Conservation (phyloP, 2,888 invertebrate genomes). For the Mythimna ferrago region DNA sequence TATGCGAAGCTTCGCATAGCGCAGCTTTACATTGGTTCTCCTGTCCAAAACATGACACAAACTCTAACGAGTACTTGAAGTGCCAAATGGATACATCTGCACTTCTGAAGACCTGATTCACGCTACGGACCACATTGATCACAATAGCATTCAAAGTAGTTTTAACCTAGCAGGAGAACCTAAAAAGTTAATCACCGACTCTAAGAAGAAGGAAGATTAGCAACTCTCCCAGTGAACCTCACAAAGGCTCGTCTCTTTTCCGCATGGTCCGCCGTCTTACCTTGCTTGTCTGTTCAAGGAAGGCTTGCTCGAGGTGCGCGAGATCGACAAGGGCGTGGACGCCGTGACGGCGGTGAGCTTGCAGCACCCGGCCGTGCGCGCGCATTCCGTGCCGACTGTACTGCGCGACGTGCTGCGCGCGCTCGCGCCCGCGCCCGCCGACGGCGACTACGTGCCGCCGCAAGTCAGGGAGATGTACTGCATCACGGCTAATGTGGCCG, state of each 20-base stretch:
- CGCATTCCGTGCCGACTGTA: conserved; percentile 66
- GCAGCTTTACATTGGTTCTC: no score
- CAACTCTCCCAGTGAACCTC: background rate
- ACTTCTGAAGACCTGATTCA: no score
- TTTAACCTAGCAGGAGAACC: no score
- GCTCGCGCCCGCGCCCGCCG: conserved; percentile 80
- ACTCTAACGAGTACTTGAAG: no score
- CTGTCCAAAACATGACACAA: no score
- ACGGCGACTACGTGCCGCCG: conserved; percentile 84
- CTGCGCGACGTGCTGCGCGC: conserved; percentile 37
- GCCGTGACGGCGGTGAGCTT: conserved; percentile 93
- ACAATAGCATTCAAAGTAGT: no score
- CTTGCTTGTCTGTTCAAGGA: conserved; percentile 79
- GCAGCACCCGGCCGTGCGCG: conserved; percentile 90
- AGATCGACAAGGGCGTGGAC: conserved; percentile 95
- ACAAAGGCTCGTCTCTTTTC: background rate
- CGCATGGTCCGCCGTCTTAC: conserved; percentile 3
- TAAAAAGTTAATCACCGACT: no score
- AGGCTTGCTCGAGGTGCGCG: conserved; percentile 91
- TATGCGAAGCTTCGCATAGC: no score
- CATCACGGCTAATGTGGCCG: conserved; percentile 92
- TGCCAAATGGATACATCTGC: no score
- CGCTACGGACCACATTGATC: no score
- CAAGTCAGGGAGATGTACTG: conserved; percentile 92
- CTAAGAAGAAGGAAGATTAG: no score